These are phyloP conservation scores for Toxonevra muliebris DNA, from an alignment of 2,888 invertebrate species.

Conservation along the genomic window DNA sequence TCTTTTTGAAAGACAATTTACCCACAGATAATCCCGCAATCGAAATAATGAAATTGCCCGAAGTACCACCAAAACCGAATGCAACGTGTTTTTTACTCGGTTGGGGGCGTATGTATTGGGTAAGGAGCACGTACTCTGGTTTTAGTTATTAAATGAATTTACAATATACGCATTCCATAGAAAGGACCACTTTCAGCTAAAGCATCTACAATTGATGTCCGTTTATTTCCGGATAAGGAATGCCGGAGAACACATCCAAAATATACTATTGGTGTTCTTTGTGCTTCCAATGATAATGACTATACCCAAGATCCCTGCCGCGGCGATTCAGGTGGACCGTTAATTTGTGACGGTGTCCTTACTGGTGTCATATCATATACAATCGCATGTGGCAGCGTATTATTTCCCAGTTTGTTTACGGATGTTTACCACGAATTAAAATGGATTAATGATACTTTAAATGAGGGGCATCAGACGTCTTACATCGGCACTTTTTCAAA, in stretches of 20 bases:
- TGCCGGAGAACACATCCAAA: conserved; percentile 23
- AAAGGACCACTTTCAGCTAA: conserved; percentile 38
- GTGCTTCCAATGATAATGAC: conserved; percentile 25
- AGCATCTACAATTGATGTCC: conserved; percentile 19
- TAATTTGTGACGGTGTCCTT: conserved; percentile 40
- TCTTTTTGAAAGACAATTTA: conserved; percentile 37
- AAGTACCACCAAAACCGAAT: conserved; percentile 24
- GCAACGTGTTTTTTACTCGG: conserved; percentile 39
- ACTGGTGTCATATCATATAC: conserved; percentile 46
- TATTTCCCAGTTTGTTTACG: conserved; percentile 40
- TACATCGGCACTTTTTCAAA: no score
- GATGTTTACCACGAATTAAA: conserved; percentile 37
- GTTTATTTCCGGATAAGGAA: conserved; percentile 11
- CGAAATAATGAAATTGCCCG: conserved; percentile 32
- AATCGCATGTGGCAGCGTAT: conserved; percentile 37
- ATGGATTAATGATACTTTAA: conserved; percentile 27
- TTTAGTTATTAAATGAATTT: not conserved
- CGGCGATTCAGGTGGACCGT: conserved; percentile 46
- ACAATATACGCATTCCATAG: conserved; percentile 16
- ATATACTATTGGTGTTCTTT: conserved; percentile 34
- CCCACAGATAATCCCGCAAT: conserved; percentile 23
- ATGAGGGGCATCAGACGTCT: no score
- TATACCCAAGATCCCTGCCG: conserved; percentile 40
- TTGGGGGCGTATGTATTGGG: conserved; percentile 44
- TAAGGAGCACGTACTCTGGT: conserved; percentile 21